Evolutionary conservation across 2,797 vertebrate species (phyloP), one percentile per base, ranked within the genome.

Genomic region (Ispidina picta): DNA sequence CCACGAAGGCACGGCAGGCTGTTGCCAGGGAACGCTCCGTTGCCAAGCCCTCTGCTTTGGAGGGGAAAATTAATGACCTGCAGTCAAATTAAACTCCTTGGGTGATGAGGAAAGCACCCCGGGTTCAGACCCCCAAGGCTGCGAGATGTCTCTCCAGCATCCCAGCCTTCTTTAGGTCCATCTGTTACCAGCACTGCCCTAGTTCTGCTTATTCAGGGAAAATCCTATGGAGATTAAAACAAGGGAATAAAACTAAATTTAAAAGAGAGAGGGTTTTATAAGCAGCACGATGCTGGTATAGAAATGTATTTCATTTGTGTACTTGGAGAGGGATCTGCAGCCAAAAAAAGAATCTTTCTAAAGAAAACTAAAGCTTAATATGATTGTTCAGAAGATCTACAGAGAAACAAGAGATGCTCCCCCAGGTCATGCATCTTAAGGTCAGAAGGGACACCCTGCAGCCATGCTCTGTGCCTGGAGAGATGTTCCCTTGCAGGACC

Each of bases 11-110:
- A 12, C 39, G 44, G 81, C 87, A 88, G 93, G 80, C 92, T 83
- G 94, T 97, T 97, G 96, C 97, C 97, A 97, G 94, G 96, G 96
- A 92, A 94, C 66, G 29, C 84, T 96, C 59, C 28, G 94, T 97
- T 97, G 96, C 96, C 95, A 96, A 48, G 96, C 90, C 93, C 92
- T 79, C 90, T 92, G 88, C 80, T 94, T 91, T 29, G 37, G 88
- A 94, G 84, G 89, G 10, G 5, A 86, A 88, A 96, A 91, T 96
- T 93, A 94, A 94, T 66, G 92, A 92, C 68, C 83, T 88, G 68
- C 83, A 87, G 76, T 35, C 83, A 91, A 96, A 93, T 92, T 79
- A 72, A 79, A 84, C 64, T 88, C 71, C n/a, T 39, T 6, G 37
- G 66, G 56, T 35, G 83, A 81, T 49, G 68, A 78, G 55, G 83